A percentile compares a stretch with the other conserved stretches of the same genome.
Conservation (phyloP, 2,113 vertebrate species). For the Nicator chloris region DNA sequence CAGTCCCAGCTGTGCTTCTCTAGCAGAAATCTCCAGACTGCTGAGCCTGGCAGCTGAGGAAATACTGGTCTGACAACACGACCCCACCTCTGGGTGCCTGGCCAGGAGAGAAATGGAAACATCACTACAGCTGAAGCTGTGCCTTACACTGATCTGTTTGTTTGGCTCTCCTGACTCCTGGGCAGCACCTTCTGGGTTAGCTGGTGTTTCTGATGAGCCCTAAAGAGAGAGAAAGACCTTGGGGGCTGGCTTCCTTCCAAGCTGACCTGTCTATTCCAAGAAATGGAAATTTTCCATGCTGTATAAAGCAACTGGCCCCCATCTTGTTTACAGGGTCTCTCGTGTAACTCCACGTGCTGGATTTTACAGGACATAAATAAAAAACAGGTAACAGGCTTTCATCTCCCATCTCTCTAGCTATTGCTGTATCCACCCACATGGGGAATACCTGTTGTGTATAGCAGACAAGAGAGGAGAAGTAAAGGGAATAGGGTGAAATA, state of each 20-base stretch:
- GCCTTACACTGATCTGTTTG: neutral
- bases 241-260: constrained; percentile 42
- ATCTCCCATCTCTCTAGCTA: neutral
- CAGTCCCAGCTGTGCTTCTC: constrained; percentile 37
- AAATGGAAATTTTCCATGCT: constrained; percentile 44
- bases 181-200: neutral
- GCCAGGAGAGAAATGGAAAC: neutral
- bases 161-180: neutral
- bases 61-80: neutral
- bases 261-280: constrained; percentile 37
- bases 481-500: neutral
- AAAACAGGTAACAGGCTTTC: neutral
- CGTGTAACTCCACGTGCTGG: neutral
- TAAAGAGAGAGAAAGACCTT: constrained; percentile 31
- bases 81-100: neutral
- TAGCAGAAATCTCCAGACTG: neutral
- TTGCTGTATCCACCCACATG: neutral
- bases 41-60: constrained; percentile 34
- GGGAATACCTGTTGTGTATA: neutral
- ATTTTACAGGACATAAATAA: constrained; percentile 23
- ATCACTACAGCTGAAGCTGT: neutral
- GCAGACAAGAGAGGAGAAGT: neutral
- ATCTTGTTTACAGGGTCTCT: constrained; percentile 31
- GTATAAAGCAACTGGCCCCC: constrained; percentile 13
- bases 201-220: neutral